Percentiles rank a stretch among this genome's conserved stretches.
Conservation (phyloP, 92 coral and sea anemone species). For the Plumapathes pennacea region DNA sequence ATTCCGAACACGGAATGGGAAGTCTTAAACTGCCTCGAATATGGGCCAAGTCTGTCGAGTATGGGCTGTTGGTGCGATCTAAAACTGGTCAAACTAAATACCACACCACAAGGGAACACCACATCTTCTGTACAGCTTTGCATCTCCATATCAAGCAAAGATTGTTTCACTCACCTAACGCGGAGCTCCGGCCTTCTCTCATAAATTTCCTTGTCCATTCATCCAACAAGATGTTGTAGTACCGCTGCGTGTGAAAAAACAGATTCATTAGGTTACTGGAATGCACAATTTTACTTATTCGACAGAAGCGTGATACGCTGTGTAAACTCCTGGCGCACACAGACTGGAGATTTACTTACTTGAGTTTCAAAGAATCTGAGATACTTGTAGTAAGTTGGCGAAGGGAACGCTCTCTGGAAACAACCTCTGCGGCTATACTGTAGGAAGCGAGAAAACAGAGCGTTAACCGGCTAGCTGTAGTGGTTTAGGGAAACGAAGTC, state of each 20-base stretch:
- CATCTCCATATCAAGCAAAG: not conserved
- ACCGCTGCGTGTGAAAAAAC: slow-evolving; percentile 59
- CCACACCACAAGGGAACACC: not conserved
- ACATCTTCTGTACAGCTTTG: not conserved
- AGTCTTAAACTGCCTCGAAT: too few species aligned
- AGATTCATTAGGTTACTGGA: not conserved
- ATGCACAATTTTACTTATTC: not conserved
- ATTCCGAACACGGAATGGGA: too few species aligned
- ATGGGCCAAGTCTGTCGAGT: too few species aligned
- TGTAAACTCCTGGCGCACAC: too few species aligned
- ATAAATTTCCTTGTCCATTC: slow-evolving; percentile 97
- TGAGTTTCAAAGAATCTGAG: slow-evolving; percentile 80
- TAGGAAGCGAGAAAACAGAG: too few species aligned
- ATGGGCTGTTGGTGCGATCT: too few species aligned
- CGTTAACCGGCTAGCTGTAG: too few species aligned
- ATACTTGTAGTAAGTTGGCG: slow-evolving; percentile 79
- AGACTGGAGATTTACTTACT: too few species aligned
- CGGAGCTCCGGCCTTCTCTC: slow-evolving; percentile 93
- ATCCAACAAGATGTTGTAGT: slow-evolving; percentile 82
- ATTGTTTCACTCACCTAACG: slow-evolving; percentile 62
- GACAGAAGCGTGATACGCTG: too few species aligned
- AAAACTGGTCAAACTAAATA: too few species aligned
- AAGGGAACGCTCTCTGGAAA: slow-evolving; percentile 96
- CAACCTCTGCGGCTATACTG: slow-evolving; percentile 93
- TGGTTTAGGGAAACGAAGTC: too few species aligned